Evolutionary conservation across 2,888 invertebrate species (phyloP), one percentile per base, ranked within the genome.

Genomic region (Synergus itoensis): DNA sequence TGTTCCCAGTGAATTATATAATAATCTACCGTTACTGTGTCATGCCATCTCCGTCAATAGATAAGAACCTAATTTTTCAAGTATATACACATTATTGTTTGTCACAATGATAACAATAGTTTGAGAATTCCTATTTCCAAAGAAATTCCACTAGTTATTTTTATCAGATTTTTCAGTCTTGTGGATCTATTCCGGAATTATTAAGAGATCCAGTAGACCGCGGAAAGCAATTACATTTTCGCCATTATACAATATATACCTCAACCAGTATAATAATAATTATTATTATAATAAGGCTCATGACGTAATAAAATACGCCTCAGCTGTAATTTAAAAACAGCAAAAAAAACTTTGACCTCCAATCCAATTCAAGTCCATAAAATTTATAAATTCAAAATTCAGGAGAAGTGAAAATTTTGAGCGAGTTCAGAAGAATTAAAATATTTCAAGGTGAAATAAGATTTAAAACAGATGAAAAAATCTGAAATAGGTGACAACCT

Each of bases 151-250:
- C 48, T 28, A 73, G 69, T 53, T 73, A 21, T 73, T 81, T 48
- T 81, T 79, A 81, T 81, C 81, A 77, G 79, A 78, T 80, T 64
- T 40, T 64, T 36, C 8, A n/a, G 9, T 21, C 48, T 48, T 48
- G 28, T 21, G n/a, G 41, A 45, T 64, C 41, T 73, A 53, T 79
- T 79, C 53, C 77, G 65, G 65, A 77, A 69, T 73, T 53, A 78
- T 82, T 82, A 80, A 36, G 41, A 62, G 18, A 63, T 73, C 36
- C 81, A 75, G 45, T 80, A 77, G 79, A 80, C 77, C 83, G 73
- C 80, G 77, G 21, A 69, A 48, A 16, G 8, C 76, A 16, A 28
- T 28, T 28, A 3, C 28, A 28, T 28, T 28, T 28, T 28, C 3
- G 28, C 28, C 28, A 28, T 28, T 28, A 28, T 28, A 28, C 28